Base-by-base conservation (phyloP, 2,797 vertebrate genomes). In the Luscinia luscinia region DNA sequence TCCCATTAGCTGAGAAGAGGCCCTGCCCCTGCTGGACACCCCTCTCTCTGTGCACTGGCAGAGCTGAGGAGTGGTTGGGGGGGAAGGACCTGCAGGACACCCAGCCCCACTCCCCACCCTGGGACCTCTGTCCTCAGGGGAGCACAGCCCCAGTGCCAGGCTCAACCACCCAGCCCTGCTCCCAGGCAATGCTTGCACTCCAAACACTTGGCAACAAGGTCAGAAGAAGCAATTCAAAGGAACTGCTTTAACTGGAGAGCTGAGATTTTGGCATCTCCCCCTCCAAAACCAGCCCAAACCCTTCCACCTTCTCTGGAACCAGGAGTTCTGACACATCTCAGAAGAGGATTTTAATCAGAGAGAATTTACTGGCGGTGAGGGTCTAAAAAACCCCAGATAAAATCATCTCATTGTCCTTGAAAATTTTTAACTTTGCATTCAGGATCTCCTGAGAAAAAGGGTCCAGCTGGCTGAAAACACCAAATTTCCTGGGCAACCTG, bases 401-500 rank as follows among this genome's bases (percentile, higher is more conserved):
- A 52, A 58, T 9, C 3, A 40, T 59, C 30, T 19, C 3, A 9
- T 2, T 67, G 15, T 13, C 38, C 8, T 17, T 36, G 57, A 70
- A 38, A 6, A 12, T 28, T 77, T 81, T 54, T 2, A 22, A 40
- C 49, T 30, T 48, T 41, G 8, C 28, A 48, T 40, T 73, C 15
- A 16, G 9, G 20, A 4, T 40, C 15, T 48, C 80, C 41, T 28
- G 34, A 81, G 17, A 6, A 72, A 45, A 62, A 83, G n/a, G 7
- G 2, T 9, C 23, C 57, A 62, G 55, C 26, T 73, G 74, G 23
- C 40, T 52, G 58, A 57, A 84, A 82, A 46, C 11, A 30, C 28
- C 13, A 12, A 0, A 1, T 21, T 84, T 41, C 0, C 84, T 23
- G 48, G 23, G n/a, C 15, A 76, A 38, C 43, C 40, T 6, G 16